Conservation (phyloP, 1,140 invertebrate species). For the Atta colombica region DNA sequence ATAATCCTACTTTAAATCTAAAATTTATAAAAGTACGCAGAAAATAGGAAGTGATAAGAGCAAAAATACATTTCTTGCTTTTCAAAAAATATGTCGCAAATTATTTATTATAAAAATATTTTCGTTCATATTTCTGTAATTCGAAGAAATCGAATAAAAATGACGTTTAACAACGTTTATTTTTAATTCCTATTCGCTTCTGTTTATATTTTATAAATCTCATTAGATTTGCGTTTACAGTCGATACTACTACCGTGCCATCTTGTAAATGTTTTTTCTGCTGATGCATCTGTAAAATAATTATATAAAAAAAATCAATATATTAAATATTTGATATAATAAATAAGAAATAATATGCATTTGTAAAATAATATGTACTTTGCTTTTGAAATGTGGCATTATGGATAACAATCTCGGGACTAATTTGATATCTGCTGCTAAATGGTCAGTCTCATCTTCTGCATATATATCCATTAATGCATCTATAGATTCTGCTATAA, state of each 20-base stretch:
- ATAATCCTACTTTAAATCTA: slow-evolving; percentile 9
- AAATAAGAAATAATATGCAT: neutral
- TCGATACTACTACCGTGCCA: slow-evolving; percentile 89
- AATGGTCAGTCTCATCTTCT: slow-evolving; percentile 90
- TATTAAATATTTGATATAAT: slow-evolving; percentile 5
- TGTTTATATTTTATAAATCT: slow-evolving; percentile 91
- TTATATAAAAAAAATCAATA: slow-evolving; percentile 41
- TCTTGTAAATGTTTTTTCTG: slow-evolving; percentile 89
- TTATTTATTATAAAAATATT: slow-evolving; percentile 36
- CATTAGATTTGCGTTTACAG: slow-evolving; percentile 90
- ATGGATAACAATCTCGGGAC: slow-evolving; percentile 88
- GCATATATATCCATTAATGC: slow-evolving; percentile 92
- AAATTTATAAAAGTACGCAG: neutral
- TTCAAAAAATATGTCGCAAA: neutral
- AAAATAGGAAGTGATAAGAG: neutral
- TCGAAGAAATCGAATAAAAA: slow-evolving; percentile 3
- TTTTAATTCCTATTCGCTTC: slow-evolving; percentile 66
- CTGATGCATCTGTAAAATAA: slow-evolving; percentile 87
- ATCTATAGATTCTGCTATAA: slow-evolving; percentile 91
- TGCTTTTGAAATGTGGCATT: slow-evolving; percentile 89
- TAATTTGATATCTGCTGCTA: slow-evolving; percentile 89
- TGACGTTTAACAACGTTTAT: neutral
- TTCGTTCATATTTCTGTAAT: neutral
- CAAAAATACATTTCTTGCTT: neutral
- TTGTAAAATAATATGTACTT: slow-evolving; percentile 84